These are phyloP conservation scores for Plagodis dolabraria DNA, from an alignment of 2,888 invertebrate genomes.

Conservation along the genomic window DNA sequence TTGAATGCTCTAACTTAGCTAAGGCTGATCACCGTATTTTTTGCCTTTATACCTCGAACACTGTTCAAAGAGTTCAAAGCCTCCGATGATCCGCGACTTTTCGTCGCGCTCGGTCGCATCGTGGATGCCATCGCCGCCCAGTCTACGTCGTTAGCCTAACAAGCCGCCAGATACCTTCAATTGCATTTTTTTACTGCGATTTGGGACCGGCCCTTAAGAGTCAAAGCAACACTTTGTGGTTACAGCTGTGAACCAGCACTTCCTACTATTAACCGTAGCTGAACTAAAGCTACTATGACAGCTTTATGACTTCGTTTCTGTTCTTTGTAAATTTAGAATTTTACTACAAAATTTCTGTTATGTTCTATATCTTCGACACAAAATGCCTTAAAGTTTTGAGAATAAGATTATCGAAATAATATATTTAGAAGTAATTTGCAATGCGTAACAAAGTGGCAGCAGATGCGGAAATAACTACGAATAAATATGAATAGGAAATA, in stretches of 20 bases:
- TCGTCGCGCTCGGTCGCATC: conserved; percentile 14
- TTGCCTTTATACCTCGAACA: neutral
- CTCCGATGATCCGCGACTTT: conserved; percentile 20
- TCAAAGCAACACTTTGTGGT: conserved; percentile 13
- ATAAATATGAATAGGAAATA: too few relatives aligned
- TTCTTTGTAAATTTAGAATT: too few relatives aligned
- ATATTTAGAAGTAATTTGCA: conserved; percentile 2
- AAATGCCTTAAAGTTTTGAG: neutral
- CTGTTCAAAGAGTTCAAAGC: conserved; percentile 15
- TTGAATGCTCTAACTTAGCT: neutral
- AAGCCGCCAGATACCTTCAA: conserved; percentile 5
- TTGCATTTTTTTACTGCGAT: conserved; percentile 10
- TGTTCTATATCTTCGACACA: neutral
- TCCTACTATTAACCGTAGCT: neutral
- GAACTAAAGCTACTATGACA: too few relatives aligned
- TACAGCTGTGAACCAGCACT: conserved; percentile 12
- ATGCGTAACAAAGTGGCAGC: conserved; percentile 9
- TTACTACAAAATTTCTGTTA: too few relatives aligned
- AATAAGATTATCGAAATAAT: neutral
- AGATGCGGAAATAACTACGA: conserved; percentile 33
- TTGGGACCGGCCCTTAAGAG: conserved; percentile 9
- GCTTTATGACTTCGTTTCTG: too few relatives aligned
- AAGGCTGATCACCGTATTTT: neutral
- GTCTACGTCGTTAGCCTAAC: conserved; percentile 21
- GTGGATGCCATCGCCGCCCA: conserved; percentile 6